A percentile compares a stretch with the other conserved stretches of the same genome.
Evolutionary conservation across 2,113 vertebrate species (phyloP).

Genomic region (Tragelaphus scriptus): DNA sequence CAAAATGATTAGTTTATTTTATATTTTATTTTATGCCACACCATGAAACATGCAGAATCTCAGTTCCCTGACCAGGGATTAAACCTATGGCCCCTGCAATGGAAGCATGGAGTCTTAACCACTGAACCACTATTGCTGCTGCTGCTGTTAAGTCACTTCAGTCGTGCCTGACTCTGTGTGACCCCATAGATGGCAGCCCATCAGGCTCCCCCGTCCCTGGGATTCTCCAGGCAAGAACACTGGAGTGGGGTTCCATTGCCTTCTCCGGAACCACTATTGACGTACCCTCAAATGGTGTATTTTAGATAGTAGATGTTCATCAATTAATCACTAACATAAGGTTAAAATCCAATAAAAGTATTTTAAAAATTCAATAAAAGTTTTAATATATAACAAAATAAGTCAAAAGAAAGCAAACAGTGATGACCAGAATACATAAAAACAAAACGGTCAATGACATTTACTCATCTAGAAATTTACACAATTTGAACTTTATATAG

Average conservation of each 20-base stretch:
- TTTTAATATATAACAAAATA: conserved; percentile 10
- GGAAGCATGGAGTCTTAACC: neutral
- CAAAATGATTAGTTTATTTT: neutral
- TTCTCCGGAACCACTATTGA: neutral
- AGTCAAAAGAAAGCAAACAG: neutral
- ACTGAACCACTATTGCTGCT: neutral
- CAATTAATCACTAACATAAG: neutral
- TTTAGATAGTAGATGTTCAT: neutral
- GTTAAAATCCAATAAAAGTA: neutral
- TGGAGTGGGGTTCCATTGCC: too few species aligned
- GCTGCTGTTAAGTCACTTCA: too few species aligned
- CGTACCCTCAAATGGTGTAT: neutral
- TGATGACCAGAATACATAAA: neutral
- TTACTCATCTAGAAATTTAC: neutral
- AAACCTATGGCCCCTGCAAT: neutral
- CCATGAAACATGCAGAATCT: neutral
- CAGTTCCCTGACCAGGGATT: neutral
- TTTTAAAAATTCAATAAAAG: neutral
- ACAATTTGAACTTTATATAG: neutral
- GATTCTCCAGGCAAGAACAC: too few species aligned
- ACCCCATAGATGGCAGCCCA: too few species aligned
- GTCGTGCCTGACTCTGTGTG: too few species aligned
- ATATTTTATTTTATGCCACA: neutral
- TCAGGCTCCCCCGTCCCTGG: too few species aligned
- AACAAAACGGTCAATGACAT: neutral